Evolutionary conservation across 2,888 invertebrate genomes (phyloP), one percentile per base, ranked within the genome.

Genomic region (Caenorhabditis angaria): DNA sequence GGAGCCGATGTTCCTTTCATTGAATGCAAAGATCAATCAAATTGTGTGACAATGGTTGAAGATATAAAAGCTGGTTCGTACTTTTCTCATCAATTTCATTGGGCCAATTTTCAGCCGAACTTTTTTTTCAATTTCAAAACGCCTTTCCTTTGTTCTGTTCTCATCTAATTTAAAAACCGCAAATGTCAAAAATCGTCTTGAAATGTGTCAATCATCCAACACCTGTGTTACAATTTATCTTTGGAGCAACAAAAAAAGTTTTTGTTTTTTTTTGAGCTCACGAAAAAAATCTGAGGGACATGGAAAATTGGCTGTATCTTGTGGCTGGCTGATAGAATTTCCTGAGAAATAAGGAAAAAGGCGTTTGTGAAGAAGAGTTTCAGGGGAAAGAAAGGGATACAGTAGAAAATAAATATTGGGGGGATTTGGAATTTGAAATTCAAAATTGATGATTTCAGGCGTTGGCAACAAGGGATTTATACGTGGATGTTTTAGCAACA

Each of bases 401-500:
- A 25, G 8, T 10, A 22, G 4, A 25, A 25, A 51, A 22, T 18
- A n/a, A 50, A 50, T 5, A 50, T 5, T 6, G 50, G 6, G 20
- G 22, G 22, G n/a, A 6, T 50, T 50, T 41, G 41, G 18, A 6
- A 24, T n/a, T 24, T 54, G 14, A 22, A 14, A 18, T 14, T 12
- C 18, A 27, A n/a, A n/a, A 29, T n/a, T 27, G 14, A 41, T 48
- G 51, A 51, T 78, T 84, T 67, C 65, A 85, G 85, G 85, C 50
- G 78, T 80, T 29, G 85, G 85, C 10, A 84, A 84, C 2, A 58
- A 75, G 24, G 85, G 83, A 32, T 85, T 77, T 68, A 84, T 85
- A 47, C 77, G 85, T 10, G 85, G 85, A 35, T 85, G 85, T 58
- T 84, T 72, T 75, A 69, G 76, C 22, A 74, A 76, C 1, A 72